Evolutionary conservation across 1,140 invertebrate genomes (phyloP), one percentile per base, ranked within the genome.

Genomic region (Watersipora subatra): DNA sequence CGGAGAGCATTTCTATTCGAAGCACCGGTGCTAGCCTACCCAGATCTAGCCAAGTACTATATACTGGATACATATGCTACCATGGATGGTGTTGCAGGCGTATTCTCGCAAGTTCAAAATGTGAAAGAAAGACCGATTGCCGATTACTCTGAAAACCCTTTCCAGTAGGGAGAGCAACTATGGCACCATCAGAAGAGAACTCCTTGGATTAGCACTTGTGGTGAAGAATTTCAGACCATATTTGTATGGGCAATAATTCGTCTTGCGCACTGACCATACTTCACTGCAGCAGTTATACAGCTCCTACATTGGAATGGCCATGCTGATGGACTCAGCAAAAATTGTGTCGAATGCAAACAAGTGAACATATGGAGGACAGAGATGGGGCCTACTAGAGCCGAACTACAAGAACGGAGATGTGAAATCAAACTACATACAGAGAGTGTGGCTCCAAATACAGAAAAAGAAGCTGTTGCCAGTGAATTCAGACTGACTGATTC

Each of bases 51-150:
- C 15, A 29, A 64, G 2, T 65, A 55, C 2, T 74, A 69, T 62
- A 67, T 71, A n/a, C 22, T 76, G n/a, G 69, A 73, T 29, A 69
- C 57, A n/a, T 69, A 74, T 68, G 71, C 69, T 17, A 69, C 64
- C 63, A 57, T 66, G 12, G 27, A 34, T n/a, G 70, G 65, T 2
- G 22, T 74, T 22, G 75, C 71, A 7, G 70, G 68, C 17, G 72
- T 72, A 22, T 67, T 78, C 46, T 68, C 69, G 3, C 72, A 77
- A 68, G 62, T 67, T 34, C 65, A 71, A 65, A 67, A 71, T 3
- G 69, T 66, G 58, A 7, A 63, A 15, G 66, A 67, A 34, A 57
- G 25, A n/a, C 64, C 65, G 27, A 61, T 67, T 46, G 59, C 64
- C 17, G 65, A 65, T 29, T 56, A 28, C 24, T 66, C 67, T 63